phyloP scores from a whole-genome alignment of 2,113 vertebrate genomes.

The Urocynchramus pylzowi region DNA sequence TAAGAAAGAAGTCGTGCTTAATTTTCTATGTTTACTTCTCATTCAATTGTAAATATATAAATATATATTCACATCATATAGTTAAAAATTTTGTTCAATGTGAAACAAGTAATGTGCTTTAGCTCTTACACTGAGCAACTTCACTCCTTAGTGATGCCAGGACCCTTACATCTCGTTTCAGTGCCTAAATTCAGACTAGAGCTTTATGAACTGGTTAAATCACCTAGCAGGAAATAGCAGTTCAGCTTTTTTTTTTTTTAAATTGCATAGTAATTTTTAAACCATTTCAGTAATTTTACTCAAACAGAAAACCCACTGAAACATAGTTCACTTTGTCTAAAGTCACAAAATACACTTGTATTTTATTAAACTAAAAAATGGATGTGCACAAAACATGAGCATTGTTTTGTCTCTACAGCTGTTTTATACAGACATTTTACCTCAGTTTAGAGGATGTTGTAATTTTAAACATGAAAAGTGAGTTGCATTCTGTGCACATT shows the following conservation, averaged over 20 bases:
- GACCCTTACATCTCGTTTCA: not conserved
- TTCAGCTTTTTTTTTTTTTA: not conserved
- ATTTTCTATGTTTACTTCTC: not conserved
- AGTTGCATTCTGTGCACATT: not conserved
- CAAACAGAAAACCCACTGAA: not conserved
- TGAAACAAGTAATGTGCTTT: not conserved
- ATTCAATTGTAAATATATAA: not conserved
- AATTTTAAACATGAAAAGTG: not conserved
- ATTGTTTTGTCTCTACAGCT: conserved; percentile 4
- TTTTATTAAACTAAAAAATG: not conserved
- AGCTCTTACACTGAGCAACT: not conserved
- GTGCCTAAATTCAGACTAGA: not conserved
- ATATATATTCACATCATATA: not conserved
- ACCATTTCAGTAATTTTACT: not conserved
- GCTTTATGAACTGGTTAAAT: not conserved
- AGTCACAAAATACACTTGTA: not conserved
- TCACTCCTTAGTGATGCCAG: not conserved
- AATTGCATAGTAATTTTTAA: not conserved
- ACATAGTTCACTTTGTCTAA: not conserved
- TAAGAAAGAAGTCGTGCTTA: not conserved
- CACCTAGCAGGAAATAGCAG: not conserved
- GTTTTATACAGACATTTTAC: not conserved
- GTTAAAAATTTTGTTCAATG: not conserved
- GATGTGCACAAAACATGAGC: not conserved
- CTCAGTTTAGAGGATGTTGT: not conserved